Conservation (phyloP, 2,888 invertebrate genomes). For the Dicyrtoma fusca region DNA sequence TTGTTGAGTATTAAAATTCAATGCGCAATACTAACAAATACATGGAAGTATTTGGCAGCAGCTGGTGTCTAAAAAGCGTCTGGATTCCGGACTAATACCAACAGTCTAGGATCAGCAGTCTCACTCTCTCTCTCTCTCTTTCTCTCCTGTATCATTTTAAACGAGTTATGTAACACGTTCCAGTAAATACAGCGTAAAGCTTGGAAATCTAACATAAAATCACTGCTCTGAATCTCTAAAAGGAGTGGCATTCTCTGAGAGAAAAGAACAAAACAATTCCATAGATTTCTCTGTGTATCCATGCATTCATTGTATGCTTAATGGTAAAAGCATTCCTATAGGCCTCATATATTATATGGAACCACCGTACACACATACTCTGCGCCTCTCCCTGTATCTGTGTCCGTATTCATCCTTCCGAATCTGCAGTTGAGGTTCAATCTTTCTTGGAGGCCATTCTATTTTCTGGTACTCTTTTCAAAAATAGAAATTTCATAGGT, state of each 20-base stretch:
- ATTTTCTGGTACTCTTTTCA: constrained; percentile 9
- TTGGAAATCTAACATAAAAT: constrained; percentile 15
- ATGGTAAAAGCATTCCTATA: background rate
- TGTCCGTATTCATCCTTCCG: too few relatives aligned
- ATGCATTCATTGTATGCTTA: background rate
- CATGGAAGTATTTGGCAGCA: background rate
- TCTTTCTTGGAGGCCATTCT: constrained; percentile 6
- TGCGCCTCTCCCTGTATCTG: too few relatives aligned
- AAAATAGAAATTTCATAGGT: too few relatives aligned
- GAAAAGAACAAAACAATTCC: constrained; percentile 16
- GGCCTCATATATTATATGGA: background rate
- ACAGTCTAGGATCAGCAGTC: too few relatives aligned
- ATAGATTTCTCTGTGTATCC: background rate
- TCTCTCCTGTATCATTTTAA: background rate
- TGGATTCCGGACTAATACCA: background rate
- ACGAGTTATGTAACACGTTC: constrained; percentile 8
- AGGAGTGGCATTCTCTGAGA: background rate
- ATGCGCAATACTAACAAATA: too few relatives aligned
- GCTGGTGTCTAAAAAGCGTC: background rate
- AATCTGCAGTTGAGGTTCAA: too few relatives aligned
- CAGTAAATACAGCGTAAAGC: constrained; percentile 12
- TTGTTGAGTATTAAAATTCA: too few relatives aligned
- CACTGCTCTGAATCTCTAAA: constrained; percentile 27
- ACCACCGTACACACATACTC: background rate
- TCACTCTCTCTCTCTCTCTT: background rate